A percentile compares a stretch with the other conserved stretches of the same genome.
These are phyloP conservation scores for Hyperoplus immaculatus DNA, from an alignment of 2,797 vertebrate genomes.

Conservation along the genomic window DNA sequence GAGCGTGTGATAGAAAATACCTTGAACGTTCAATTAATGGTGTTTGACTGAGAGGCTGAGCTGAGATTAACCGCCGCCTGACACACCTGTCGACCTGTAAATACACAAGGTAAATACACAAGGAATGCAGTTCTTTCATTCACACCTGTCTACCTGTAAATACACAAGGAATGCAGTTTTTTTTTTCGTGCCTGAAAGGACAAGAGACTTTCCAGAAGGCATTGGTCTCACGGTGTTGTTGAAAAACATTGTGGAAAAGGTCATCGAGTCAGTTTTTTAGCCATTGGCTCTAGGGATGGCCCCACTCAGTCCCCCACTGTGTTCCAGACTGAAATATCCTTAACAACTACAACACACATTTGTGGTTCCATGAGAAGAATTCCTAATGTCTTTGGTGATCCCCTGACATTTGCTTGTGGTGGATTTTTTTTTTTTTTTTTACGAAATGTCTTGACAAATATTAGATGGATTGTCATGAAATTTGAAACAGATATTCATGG, in stretches of 20 bases:
- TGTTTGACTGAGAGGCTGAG: constrained; percentile 16
- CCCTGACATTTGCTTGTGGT: neutral
- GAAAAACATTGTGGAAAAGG: neutral
- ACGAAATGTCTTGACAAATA: neutral
- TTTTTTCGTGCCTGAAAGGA: neutral
- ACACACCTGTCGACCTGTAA: constrained; percentile 13
- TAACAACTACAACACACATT: neutral
- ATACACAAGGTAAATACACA: neutral
- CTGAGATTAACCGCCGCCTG: neutral
- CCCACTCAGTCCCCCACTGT: neutral
- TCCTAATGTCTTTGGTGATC: neutral
- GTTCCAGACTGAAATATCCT: neutral
- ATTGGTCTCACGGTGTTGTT: neutral
- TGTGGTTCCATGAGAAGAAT: neutral
- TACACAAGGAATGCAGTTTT: neutral
- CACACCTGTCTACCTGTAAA: constrained; percentile 14
- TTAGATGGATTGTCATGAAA: neutral
- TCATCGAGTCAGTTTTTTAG: neutral
- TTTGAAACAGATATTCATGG: neutral
- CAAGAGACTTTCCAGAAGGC: neutral
- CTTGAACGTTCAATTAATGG: neutral
- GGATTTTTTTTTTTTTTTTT: neutral
- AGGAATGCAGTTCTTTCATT: no score
- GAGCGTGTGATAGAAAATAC: neutral
- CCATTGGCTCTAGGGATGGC: neutral